Evolutionary conservation across 2,888 invertebrate genomes (phyloP).

Genomic region (Leistus spinibarbis): DNA sequence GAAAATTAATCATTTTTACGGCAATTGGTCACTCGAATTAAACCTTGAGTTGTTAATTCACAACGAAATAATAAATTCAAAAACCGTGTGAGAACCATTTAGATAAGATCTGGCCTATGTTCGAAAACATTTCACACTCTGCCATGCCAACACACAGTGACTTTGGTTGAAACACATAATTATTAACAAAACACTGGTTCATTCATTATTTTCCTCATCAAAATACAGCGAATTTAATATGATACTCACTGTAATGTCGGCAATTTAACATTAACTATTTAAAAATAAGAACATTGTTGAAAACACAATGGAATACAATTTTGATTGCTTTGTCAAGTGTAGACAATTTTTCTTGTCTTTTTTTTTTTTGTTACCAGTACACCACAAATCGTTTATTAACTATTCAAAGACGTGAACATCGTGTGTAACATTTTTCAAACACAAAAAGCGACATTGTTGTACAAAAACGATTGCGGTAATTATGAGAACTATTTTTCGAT

Average conservation of each 20-base stretch:
- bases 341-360: not conserved
- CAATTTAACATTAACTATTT: no score
- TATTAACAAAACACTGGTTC: not conserved
- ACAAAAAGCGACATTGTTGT: not conserved
- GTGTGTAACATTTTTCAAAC: not conserved
- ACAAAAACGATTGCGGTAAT: slow-evolving; percentile 1
- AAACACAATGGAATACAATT: not conserved
- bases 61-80: slow-evolving; percentile 22
- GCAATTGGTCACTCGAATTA: not conserved
- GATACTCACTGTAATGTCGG: no score
- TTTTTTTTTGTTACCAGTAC: not conserved
- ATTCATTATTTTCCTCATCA: not conserved
- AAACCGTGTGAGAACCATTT: slow-evolving; percentile 30
- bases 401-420: not conserved
- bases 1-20: not conserved
- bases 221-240: not conserved
- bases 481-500: slow-evolving; percentile 11
- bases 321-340: not conserved
- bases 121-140: not conserved
- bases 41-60: slow-evolving; percentile 7
- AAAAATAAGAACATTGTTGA: not conserved
- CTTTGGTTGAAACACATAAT: not conserved
- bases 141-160: not conserved
- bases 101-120: slow-evolving; percentile 26
- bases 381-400: not conserved